Percentiles rank a stretch among this genome's conserved stretches.
Evolutionary conservation across 30 jellyfish, hydroid and myxozoan genomes (phyloP).

Genomic region (Chironex yamaguchii): DNA sequence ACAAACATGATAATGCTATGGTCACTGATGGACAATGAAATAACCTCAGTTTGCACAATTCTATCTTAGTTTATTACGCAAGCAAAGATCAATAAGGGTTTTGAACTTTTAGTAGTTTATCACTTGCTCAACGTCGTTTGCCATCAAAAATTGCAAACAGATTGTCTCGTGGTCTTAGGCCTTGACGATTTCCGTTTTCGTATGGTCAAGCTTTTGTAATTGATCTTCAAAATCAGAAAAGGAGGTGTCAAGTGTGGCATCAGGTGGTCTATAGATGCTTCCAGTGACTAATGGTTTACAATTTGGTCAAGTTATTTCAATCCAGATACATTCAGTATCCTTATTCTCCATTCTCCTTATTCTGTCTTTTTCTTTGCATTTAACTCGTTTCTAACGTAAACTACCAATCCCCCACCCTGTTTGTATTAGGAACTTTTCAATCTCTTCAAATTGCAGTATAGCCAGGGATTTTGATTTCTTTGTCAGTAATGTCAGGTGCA

Average conservation of each 20-base stretch:
- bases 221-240: constrained; percentile 24
- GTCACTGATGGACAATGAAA: background rate
- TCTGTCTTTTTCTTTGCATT: constrained; percentile 45
- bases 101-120: background rate
- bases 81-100: background rate
- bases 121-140: background rate
- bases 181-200: constrained; percentile 8
- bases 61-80: background rate
- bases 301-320: constrained; percentile 17
- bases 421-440: constrained; percentile 30
- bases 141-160: background rate
- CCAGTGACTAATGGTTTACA: constrained; percentile 30
- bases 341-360: constrained; percentile 29
- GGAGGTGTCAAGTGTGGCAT: constrained; percentile 32
- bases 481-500: constrained; percentile 42
- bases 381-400: constrained; percentile 37
- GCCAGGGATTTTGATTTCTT: constrained; percentile 19
- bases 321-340: constrained; percentile 49
- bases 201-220: constrained; percentile 33
- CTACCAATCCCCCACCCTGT: constrained; percentile 42
- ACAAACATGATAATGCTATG: constrained; percentile 15
- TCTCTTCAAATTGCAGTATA: constrained; percentile 44
- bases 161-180: constrained; percentile 6
- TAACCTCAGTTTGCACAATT: background rate
- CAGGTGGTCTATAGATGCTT: constrained; percentile 24